Base-by-base conservation (phyloP, 2,113 vertebrate species). In the Gobio gobio region DNA sequence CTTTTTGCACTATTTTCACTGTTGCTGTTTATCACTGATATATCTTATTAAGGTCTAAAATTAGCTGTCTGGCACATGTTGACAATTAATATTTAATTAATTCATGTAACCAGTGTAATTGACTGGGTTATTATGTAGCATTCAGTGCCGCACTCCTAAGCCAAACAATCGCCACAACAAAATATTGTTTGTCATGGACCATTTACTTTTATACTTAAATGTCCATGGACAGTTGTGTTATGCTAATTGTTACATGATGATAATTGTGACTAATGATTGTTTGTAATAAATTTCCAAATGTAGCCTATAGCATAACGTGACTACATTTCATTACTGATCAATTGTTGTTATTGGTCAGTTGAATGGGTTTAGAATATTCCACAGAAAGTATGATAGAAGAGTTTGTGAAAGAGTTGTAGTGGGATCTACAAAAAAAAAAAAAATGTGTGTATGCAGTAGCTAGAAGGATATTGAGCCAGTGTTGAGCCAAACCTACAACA, bases 201-300 rank as follows among this genome's bases (percentile, higher is more conserved):
- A 47, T 73, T 75, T 83, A 14, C 68, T 86, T 84, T 86, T 84
- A 68, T 74, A 73, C 3, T 33, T 43, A 54, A 61, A 45, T 72
- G 70, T 85, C 33, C 68, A 29, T 80, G 49, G 68, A 78, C 72
- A 45, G 26, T 63, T 56, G 16, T 47, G 43, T 73, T 68, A 47
- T 51, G 40, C 20, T 45, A 51, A 47, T 86, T 79, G 54, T 51
- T 59, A 80, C 18, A 72, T 29, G n/a, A 64, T 64, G n/a, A 64
- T 4, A 84, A 86, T 82, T 82, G 85, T 82, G 72, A 73, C 61
- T 51, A 86, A 86, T 78, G 63, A 74, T 73, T 26, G 70, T 77
- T 86, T 88, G 77, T 88, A 86, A 86, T 88, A 86, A 84, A 88
- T 84, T 78, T 82, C 3, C 6, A 68, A 40, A 81, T 82, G n/a